phyloP scores from a whole-genome alignment of 2,888 invertebrate species.

The Acrocera orbiculus region DNA sequence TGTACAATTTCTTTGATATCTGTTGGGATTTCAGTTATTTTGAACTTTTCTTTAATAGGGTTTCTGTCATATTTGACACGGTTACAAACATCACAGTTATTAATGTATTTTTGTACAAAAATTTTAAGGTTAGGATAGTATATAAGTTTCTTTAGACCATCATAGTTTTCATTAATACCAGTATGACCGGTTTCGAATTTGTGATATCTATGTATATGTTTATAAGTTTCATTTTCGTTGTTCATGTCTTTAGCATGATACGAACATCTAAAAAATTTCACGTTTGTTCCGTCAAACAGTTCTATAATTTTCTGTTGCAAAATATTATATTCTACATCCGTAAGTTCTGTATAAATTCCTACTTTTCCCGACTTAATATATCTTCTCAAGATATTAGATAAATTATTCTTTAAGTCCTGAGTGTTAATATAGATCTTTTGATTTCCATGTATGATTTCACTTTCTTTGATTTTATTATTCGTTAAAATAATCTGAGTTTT shows the following conservation, averaged over 20 bases:
- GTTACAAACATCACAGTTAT: slow-evolving; percentile 4
- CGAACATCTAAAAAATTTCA: slow-evolving; percentile 1
- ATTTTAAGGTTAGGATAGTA: background rate
- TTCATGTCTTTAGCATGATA: slow-evolving; percentile 1
- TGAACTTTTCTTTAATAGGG: slow-evolving; percentile 1
- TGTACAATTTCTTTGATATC: slow-evolving; percentile 7
- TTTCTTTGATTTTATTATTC: background rate
- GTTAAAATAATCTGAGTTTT: slow-evolving; percentile 3
- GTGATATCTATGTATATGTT: background rate
- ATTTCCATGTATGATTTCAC: background rate
- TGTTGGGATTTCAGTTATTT: background rate
- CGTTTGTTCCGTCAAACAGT: background rate
- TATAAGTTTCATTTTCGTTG: background rate
- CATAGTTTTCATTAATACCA: slow-evolving; percentile 2
- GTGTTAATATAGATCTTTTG: background rate
- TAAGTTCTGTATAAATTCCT: background rate
- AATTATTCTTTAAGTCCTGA: background rate
- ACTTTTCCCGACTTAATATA: background rate
- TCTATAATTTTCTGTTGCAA: slow-evolving; percentile 1
- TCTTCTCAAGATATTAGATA: background rate
- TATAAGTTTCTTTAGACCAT: background rate
- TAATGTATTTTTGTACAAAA: slow-evolving; percentile 1
- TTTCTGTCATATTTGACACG: slow-evolving; percentile 3
- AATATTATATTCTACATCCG: background rate
- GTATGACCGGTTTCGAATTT: slow-evolving; percentile 2